These are phyloP conservation scores for Steinernema feltiae DNA, from an alignment of 1,140 invertebrate genomes.

Conservation along the genomic window DNA sequence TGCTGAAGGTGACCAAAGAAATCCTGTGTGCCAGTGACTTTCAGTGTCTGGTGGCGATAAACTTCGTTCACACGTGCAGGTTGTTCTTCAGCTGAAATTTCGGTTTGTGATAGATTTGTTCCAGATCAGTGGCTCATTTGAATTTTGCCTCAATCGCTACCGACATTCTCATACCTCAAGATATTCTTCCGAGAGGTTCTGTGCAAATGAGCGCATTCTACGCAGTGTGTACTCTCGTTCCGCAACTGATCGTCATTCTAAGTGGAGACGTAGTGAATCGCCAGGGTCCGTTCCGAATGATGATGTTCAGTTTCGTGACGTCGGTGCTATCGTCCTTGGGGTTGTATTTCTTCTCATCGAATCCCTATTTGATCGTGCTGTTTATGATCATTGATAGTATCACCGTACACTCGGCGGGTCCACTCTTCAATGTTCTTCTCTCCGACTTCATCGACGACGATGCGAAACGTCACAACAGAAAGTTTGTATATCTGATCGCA, in stretches of 20 bases:
- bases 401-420: constrained; percentile 48
- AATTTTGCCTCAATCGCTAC: constrained; percentile 56
- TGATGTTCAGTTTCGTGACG: constrained; percentile 16
- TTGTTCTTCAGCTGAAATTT: background rate
- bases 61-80: constrained; percentile 53
- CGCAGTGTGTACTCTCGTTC: constrained; percentile 16
- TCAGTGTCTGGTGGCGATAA: constrained; percentile 43
- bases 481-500: constrained; percentile 20
- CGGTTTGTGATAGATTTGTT: constrained; percentile 8
- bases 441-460: constrained; percentile 57
- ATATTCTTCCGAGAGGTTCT: constrained; percentile 50
- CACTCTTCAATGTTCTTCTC: constrained; percentile 54
- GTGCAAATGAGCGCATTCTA: constrained; percentile 36
- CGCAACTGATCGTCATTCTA: constrained; percentile 16
- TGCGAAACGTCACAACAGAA: constrained; percentile 34
- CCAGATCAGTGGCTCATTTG: constrained; percentile 44
- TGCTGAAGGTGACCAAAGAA: constrained; percentile 30
- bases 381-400: constrained; percentile 56
- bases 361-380: constrained; percentile 44
- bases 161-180: constrained; percentile 51
- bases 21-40: constrained; percentile 44
- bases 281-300: constrained; percentile 15
- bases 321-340: constrained; percentile 40
- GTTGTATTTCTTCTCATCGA: constrained; percentile 40
- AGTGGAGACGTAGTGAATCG: background rate